Evolutionary conservation across 2,888 invertebrate genomes (phyloP).

Genomic region (Pyrocoelia pectoralis): DNA sequence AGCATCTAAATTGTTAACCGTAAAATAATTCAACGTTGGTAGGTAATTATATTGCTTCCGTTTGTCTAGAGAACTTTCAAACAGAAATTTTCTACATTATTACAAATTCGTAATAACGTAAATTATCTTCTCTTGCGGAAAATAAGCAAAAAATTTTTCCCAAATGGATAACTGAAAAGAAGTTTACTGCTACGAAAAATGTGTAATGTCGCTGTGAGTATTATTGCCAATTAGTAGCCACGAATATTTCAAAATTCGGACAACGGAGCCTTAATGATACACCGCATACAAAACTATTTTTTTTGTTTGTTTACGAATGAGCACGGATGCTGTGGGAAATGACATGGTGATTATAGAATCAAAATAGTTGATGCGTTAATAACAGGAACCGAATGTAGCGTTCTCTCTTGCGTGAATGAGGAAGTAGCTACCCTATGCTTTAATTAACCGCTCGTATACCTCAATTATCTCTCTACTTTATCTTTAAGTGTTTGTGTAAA

Average conservation of each 20-base stretch:
- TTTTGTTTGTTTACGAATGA: not conserved
- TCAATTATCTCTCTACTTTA: conserved; percentile 4
- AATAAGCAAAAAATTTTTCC: no score
- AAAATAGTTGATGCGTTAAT: conserved; percentile 1
- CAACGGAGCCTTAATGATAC: no score
- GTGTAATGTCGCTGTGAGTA: no score
- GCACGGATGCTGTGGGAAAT: conserved; percentile 1
- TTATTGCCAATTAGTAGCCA: no score
- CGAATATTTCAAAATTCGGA: no score
- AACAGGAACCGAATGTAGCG: conserved; percentile 1
- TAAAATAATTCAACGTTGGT: conserved; percentile 55
- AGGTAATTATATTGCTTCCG: conserved; percentile 57
- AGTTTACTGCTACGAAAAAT: no score
- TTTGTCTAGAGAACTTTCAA: conserved; percentile 26
- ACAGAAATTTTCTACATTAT: no score
- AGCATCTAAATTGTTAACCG: conserved; percentile 56
- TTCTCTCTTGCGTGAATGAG: conserved; percentile 4
- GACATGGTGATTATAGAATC: conserved; percentile 1
- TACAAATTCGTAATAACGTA: no score
- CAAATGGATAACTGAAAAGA: no score
- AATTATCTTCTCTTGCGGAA: no score
- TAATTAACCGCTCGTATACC: not conserved
- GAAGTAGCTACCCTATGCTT: conserved; percentile 12
- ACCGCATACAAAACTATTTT: not conserved
- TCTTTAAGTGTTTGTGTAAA: conserved; percentile 10